These are phyloP conservation scores for Sciurus niger DNA, from an alignment of 2,113 vertebrate genomes.

Conservation along the genomic window DNA sequence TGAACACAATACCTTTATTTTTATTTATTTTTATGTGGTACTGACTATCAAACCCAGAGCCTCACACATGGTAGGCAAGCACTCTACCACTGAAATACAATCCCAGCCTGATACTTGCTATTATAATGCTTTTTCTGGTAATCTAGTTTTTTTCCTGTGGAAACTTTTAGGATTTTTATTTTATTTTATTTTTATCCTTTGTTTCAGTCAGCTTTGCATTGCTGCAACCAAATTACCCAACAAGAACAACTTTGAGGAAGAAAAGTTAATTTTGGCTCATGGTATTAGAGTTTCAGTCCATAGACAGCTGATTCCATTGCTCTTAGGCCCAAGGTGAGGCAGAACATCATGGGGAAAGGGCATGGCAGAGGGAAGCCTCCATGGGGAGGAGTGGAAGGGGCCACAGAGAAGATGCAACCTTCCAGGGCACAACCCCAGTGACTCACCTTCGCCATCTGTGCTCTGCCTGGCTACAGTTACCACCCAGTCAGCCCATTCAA, in stretches of 20 bases:
- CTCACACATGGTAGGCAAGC: no score
- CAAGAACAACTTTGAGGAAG: neutral
- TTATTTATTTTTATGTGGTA: no score
- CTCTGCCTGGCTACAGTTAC: no score
- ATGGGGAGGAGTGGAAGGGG: neutral
- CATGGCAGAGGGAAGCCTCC: neutral
- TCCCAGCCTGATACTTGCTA: neutral
- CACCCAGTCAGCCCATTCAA: no score
- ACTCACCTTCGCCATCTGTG: neutral
- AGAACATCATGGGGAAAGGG: neutral
- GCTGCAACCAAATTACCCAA: no score
- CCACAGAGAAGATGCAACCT: neutral
- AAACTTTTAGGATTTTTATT: neutral
- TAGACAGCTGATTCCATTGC: neutral
- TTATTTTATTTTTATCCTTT: neutral
- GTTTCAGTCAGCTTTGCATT: no score
- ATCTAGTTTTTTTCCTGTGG: slow-evolving; percentile 5
- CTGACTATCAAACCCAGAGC: no score
- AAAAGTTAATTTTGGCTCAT: neutral
- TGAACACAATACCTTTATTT: no score
- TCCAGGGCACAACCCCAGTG: neutral
- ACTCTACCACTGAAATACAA: no score
- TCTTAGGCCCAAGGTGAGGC: neutral
- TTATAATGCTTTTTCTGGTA: neutral
- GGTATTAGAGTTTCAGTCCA: neutral